Evolutionary conservation across 2,888 invertebrate genomes (phyloP).

Genomic region (Bellardia bayeri): DNA sequence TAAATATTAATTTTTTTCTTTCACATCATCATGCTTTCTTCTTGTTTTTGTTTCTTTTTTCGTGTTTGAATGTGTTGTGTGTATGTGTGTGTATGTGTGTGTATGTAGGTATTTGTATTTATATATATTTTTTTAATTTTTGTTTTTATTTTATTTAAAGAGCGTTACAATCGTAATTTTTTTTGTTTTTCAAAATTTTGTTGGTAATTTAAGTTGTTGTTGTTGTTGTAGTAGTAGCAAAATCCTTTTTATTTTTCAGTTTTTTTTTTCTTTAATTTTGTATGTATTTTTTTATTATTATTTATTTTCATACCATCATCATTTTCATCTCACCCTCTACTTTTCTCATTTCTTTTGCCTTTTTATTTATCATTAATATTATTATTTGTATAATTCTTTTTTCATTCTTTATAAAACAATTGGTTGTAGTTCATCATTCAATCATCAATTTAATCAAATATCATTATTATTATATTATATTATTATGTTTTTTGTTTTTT

Average conservation of each 20-base stretch:
- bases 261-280: slow-evolving; percentile 68
- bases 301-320: slow-evolving; percentile 76
- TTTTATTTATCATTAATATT: slow-evolving; percentile 76
- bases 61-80: slow-evolving; percentile 58
- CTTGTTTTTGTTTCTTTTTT: slow-evolving; percentile 49
- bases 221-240: slow-evolving; percentile 79
- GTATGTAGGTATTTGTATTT: slow-evolving; percentile 72
- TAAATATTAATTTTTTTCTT: slow-evolving; percentile 65
- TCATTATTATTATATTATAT: slow-evolving; percentile 50
- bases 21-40: slow-evolving; percentile 64
- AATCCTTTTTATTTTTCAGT: slow-evolving; percentile 68
- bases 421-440: slow-evolving; percentile 76
- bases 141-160: slow-evolving; percentile 76
- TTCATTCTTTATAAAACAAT: slow-evolving; percentile 78
- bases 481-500: slow-evolving; percentile 9
- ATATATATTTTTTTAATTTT: slow-evolving; percentile 74
- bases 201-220: slow-evolving; percentile 75
- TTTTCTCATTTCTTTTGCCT: slow-evolving; percentile 73
- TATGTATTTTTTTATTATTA: slow-evolving; percentile 75
- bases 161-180: slow-evolving; percentile 77
- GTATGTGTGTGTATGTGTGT: slow-evolving; percentile 54
- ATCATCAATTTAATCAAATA: slow-evolving; percentile 69
- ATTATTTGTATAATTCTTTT: slow-evolving; percentile 75
- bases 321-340: slow-evolving; percentile 79
- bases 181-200: slow-evolving; percentile 45